Percentiles rank a stretch among this genome's conserved stretches.
phyloP scores from a whole-genome alignment of 2,113 vertebrate genomes.

The Lepidothrix coronata region DNA sequence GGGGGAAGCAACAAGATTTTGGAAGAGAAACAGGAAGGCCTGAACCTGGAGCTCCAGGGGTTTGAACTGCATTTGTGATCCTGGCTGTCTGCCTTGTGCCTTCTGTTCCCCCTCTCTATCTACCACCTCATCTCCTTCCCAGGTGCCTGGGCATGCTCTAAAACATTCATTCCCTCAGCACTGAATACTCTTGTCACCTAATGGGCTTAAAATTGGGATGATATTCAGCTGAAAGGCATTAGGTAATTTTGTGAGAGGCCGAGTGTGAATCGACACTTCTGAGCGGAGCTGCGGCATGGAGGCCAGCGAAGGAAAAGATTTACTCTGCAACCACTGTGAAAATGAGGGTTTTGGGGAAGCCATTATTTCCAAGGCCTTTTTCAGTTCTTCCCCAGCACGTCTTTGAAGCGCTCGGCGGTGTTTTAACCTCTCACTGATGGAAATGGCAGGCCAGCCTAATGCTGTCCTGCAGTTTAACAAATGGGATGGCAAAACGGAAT shows the following conservation, averaged over 20 bases:
- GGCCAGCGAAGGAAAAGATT: not conserved
- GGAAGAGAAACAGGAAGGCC: not conserved
- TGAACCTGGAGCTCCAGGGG: not conserved
- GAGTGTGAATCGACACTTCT: fast-evolving
- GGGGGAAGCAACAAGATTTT: not conserved
- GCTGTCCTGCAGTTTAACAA: conserved; percentile 46
- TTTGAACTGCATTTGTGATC: not conserved
- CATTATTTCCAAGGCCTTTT: conserved; percentile 30
- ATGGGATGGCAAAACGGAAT: not conserved
- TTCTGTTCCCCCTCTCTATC: not conserved
- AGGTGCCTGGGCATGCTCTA: fast-evolving
- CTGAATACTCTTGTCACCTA: not conserved
- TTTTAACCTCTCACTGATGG: conserved; percentile 40
- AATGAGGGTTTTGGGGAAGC: conserved; percentile 32
- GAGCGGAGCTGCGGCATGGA: fast-evolving
- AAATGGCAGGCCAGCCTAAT: conserved; percentile 35
- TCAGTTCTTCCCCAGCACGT: conserved; percentile 2
- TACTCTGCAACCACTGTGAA: conserved; percentile 35
- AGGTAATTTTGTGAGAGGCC: not conserved
- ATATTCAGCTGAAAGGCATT: not conserved
- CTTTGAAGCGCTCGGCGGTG: not conserved
- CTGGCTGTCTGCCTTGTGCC: fast-evolving
- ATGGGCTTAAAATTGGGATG: conserved; percentile 23
- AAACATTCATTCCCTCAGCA: not conserved
- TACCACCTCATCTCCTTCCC: not conserved